A percentile compares a stretch with the other conserved stretches of the same genome.
These are phyloP conservation scores for Drosophila sp. DNA, from an alignment of 1,140 invertebrate species.

Conservation along the genomic window DNA sequence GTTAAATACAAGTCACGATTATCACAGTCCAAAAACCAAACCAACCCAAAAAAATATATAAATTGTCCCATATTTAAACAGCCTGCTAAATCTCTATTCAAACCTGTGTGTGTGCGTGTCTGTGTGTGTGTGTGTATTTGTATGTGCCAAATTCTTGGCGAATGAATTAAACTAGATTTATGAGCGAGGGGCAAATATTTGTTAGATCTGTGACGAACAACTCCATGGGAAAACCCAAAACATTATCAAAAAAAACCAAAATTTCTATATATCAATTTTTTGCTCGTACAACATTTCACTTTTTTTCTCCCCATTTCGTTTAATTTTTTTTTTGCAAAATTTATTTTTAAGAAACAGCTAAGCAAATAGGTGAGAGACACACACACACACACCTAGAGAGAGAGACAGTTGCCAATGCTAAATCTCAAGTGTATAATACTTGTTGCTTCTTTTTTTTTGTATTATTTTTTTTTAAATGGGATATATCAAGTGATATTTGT, in stretches of 20 bases:
- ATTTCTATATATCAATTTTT: background rate
- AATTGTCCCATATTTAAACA: constrained; percentile 60
- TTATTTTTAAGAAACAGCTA: constrained; percentile 61
- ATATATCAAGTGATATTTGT: constrained; percentile 48
- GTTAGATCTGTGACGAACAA: constrained; percentile 33
- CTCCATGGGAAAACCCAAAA: constrained; percentile 55
- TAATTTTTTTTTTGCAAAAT: constrained; percentile 24
- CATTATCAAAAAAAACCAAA: background rate
- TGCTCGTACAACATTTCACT: background rate
- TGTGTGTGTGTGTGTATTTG: constrained; percentile 35
- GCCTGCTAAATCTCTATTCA: constrained; percentile 52
- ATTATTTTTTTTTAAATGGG: constrained; percentile 4
- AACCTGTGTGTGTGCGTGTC: background rate
- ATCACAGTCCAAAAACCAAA: background rate
- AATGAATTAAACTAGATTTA: constrained; percentile 79
- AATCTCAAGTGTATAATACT: constrained; percentile 67
- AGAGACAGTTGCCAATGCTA: constrained; percentile 53
- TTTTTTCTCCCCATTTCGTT: background rate
- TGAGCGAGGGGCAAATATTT: constrained; percentile 71
- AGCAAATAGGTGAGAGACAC: constrained; percentile 34
- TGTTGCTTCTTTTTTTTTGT: constrained; percentile 8
- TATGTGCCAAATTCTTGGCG: constrained; percentile 67
- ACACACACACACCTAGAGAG: background rate
- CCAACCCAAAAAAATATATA: background rate
- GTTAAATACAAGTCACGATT: constrained; percentile 48